phyloP scores from a whole-genome alignment of 1,140 invertebrate species.

The Pristionchus pacificus region DNA sequence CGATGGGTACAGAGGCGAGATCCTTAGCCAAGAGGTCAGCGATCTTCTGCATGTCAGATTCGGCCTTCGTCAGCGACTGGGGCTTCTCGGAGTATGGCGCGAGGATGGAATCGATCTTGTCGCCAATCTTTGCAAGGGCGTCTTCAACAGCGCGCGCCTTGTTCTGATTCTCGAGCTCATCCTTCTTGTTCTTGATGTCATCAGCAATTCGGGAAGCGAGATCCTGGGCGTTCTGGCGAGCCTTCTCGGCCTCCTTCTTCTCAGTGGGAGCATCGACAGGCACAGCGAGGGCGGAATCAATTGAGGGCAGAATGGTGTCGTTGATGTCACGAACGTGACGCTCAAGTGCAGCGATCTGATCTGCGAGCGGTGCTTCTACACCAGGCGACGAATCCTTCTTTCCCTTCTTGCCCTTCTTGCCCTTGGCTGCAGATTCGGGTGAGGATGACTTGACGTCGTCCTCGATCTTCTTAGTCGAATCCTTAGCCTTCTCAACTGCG shows the following conservation, averaged over 20 bases:
- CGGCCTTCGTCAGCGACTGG: neutral
- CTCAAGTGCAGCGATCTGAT: neutral
- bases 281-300: neutral
- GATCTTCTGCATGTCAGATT: neutral
- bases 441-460: neutral
- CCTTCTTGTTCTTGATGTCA: neutral
- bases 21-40: neutral
- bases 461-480: neutral
- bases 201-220: neutral
- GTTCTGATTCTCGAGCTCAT: neutral
- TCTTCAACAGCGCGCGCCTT: neutral
- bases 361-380: neutral
- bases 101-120: neutral
- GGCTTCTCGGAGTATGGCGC: neutral
- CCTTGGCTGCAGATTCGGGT: neutral
- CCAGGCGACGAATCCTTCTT: neutral
- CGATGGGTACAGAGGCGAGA: neutral
- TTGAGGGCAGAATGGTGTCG: neutral
- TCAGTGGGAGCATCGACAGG: neutral
- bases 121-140: neutral
- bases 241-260: conserved; percentile 1
- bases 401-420: neutral
- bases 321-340: neutral
- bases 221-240: neutral
- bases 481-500: neutral